phyloP scores from a whole-genome alignment of 2,888 invertebrate genomes.

The Thymelicus lineola region DNA sequence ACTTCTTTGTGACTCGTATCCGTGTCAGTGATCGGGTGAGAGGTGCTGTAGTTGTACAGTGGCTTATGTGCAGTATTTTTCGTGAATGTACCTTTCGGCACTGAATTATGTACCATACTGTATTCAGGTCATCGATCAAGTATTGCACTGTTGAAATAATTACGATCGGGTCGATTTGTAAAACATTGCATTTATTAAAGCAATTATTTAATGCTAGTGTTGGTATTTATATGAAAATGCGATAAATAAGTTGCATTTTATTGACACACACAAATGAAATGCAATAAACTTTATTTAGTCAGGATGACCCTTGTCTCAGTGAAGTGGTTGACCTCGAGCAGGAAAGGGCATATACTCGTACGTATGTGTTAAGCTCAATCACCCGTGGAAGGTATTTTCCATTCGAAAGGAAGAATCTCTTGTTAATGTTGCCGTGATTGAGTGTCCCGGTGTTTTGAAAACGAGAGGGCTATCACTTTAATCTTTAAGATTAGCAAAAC shows the following conservation, averaged over 20 bases:
- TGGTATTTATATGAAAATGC: background rate
- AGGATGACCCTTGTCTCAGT: background rate
- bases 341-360: constrained; percentile 23
- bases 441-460: background rate
- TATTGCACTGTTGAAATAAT: constrained; percentile 28
- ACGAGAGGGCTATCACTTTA: too few species aligned
- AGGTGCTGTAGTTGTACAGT: constrained; percentile 23
- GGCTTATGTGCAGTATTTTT: constrained; percentile 33
- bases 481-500: too few species aligned
- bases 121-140: constrained; percentile 33
- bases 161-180: constrained; percentile 1
- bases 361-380: background rate
- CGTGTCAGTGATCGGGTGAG: constrained; percentile 42
- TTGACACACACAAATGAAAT: background rate
- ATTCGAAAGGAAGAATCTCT: background rate
- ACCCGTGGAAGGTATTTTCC: background rate
- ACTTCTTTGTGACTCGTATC: constrained; percentile 36
- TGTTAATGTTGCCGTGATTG: background rate
- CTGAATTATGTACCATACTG: constrained; percentile 28
- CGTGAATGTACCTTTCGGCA: constrained; percentile 31
- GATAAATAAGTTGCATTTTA: background rate
- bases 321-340: constrained; percentile 19
- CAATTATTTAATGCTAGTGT: background rate
- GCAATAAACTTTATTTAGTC: background rate
- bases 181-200: background rate